A percentile compares a stretch with the other conserved stretches of the same genome.
These are phyloP conservation scores for Hyposmocoma kahamanoa DNA, from an alignment of 1,140 invertebrate species.

Conservation along the genomic window DNA sequence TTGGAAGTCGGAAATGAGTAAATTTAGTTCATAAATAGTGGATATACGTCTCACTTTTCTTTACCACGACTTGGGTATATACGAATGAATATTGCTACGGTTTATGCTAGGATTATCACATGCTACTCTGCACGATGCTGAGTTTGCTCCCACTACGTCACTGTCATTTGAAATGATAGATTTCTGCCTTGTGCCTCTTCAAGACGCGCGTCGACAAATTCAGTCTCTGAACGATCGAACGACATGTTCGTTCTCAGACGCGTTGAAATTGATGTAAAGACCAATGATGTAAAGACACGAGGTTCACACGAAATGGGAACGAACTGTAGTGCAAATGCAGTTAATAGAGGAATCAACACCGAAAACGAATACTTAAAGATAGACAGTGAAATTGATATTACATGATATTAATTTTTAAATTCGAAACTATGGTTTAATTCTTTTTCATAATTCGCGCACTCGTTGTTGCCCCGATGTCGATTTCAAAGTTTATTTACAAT, in stretches of 20 bases:
- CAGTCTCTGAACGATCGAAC: too few relatives aligned
- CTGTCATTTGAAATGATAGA: neutral
- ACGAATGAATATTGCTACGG: conserved; percentile 44
- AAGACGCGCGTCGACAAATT: too few relatives aligned
- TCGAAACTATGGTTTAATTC: conserved; percentile 59
- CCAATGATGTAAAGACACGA: too few relatives aligned
- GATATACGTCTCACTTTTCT: conserved; percentile 19
- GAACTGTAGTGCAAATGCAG: conserved; percentile 37
- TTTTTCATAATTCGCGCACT: conserved; percentile 38
- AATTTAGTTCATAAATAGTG: conserved; percentile 21
- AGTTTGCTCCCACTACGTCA: conserved; percentile 47
- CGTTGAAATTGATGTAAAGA: too few relatives aligned
- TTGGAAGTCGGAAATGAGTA: conserved; percentile 54
- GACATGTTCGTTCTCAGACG: too few relatives aligned
- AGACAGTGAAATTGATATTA: conserved; percentile 72
- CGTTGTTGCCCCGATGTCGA: conserved; percentile 54
- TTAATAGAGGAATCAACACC: conserved; percentile 69
- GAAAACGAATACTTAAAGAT: conserved; percentile 66
- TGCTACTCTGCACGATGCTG: conserved; percentile 51
- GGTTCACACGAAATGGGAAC: conserved; percentile 47
- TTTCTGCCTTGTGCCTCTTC: too few relatives aligned
- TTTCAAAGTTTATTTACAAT: conserved; percentile 62
- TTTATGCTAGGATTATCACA: conserved; percentile 63
- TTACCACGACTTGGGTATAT: too few relatives aligned
- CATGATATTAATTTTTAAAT: conserved; percentile 66